phyloP scores from a whole-genome alignment of 2,888 invertebrate species.

The Nasonovia ribisnigri region DNA sequence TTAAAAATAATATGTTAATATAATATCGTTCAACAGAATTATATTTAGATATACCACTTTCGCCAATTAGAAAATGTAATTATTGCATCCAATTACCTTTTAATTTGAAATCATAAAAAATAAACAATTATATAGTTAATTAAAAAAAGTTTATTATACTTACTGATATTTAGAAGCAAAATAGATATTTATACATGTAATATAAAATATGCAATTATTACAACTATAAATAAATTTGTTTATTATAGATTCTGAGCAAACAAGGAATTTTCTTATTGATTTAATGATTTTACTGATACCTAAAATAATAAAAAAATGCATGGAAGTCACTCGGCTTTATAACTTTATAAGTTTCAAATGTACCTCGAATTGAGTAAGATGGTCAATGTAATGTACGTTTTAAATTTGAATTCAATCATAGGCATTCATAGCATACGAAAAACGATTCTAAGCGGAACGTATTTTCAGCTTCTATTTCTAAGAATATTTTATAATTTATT shows the following conservation, averaged over 20 bases:
- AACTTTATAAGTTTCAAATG: not conserved
- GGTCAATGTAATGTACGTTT: not conserved
- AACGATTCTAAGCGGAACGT: not conserved
- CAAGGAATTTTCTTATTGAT: not conserved
- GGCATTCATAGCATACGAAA: not conserved
- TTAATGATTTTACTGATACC: not conserved
- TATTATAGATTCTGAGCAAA: not conserved
- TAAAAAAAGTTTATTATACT: not conserved
- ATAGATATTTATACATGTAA: not conserved
- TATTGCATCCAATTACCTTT: constrained; percentile 3
- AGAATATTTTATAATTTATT: not conserved
- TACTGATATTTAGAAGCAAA: not conserved
- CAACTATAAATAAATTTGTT: not conserved
- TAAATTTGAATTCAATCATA: not conserved
- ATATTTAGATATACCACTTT: constrained; percentile 1
- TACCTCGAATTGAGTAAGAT: not conserved
- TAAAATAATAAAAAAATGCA: not conserved
- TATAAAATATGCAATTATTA: not conserved
- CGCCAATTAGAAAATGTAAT: not conserved
- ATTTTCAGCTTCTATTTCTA: not conserved
- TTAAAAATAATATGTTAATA: constrained; percentile 19
- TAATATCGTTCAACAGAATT: not conserved
- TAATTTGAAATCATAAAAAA: not conserved
- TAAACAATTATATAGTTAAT: not conserved
- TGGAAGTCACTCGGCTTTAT: not conserved